Evolutionary conservation across 35 echinoderm and acorn worm species (phyloP), one percentile per base, ranked within the genome.

Genomic region (Stichopus chloronotus): DNA sequence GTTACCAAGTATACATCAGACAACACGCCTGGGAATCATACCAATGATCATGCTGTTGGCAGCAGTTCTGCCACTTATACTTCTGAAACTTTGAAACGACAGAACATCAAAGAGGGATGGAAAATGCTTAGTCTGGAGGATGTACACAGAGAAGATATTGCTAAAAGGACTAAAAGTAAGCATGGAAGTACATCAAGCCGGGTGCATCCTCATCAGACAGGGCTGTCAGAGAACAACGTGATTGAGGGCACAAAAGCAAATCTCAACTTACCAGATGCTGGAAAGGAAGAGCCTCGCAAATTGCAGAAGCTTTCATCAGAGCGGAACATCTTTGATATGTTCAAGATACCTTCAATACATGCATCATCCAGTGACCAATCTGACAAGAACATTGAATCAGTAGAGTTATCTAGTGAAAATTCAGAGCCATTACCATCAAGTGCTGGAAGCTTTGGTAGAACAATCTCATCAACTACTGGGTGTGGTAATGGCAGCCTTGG

Each of bases 291-390:
- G 16, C 17, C 82, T n/a, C 16, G 7, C 6, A 74, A 5, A 16
- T 74, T 20, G 19, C 17, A 21, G 13, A 74, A 74, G 69, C 19
- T 20, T 74, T 83, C 80, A 43, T 55, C 52, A 83, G 87, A 89
- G 20, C 65, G 65, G 13, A 89, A 89, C 25, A 89, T 89, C 9
- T 89, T 89, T 89, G 87, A 89, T 11, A 72, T 89, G 87, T 89
- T 89, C 55, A 69, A 89, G 61, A 89, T 89, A 72, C 65, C 87
- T 24, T 9, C 59, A 9, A 89, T 6, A 3, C 58, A 58, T 60
- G 52, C 14, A 9, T 17, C 80, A 25, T 52, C 80, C 80, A 5
- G 6, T 8, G 22, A 83, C 17, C 9, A 83, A 8, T 83, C 43
- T 83, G 52, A 83, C 19, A 53, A 25, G 19, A 57, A 57, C 80